Percentiles rank a stretch among this genome's conserved stretches.
These are phyloP conservation scores for Anthopleura sola DNA, from an alignment of 64 coral and sea anemone genomes.

Conservation along the genomic window DNA sequence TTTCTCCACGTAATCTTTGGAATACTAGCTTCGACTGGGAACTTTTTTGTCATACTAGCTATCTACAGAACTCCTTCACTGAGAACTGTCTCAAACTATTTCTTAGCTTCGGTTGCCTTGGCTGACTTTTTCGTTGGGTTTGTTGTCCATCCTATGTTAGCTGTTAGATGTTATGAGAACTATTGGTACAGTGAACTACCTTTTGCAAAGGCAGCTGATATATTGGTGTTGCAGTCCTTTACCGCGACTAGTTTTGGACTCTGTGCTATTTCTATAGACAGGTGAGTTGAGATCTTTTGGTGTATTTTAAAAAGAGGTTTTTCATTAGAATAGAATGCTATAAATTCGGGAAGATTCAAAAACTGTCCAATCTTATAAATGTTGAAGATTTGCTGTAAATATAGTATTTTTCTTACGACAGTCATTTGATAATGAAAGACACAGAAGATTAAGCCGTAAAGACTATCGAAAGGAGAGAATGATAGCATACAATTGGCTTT, in stretches of 20 bases:
- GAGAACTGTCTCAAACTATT: constrained; percentile 26
- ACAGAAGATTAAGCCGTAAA: too few species aligned
- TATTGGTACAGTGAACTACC: not conserved
- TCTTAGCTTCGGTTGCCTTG: constrained; percentile 21
- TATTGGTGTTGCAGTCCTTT: constrained; percentile 9
- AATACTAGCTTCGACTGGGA: not conserved
- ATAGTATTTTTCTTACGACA: too few species aligned
- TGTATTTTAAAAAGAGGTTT: too few species aligned
- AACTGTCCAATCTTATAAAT: too few species aligned
- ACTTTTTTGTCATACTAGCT: constrained; percentile 8
- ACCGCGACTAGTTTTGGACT: constrained; percentile 18
- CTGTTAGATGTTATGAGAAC: not conserved
- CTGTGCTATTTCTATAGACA: constrained; percentile 30
- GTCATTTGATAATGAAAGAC: too few species aligned
- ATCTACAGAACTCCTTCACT: constrained; percentile 23
- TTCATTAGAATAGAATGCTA: too few species aligned
- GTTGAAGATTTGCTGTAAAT: too few species aligned
- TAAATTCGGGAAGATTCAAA: too few species aligned
- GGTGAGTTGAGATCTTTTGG: not conserved
- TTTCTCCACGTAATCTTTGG: not conserved
- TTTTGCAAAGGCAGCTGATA: not conserved
- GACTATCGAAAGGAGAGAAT: too few species aligned
- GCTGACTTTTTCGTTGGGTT: constrained; percentile 31
- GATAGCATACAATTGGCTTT: too few species aligned
- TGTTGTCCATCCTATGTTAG: constrained; percentile 11